Evolutionary conservation across 2,113 vertebrate species (phyloP).

Genomic region (Urocitellus parryii): DNA sequence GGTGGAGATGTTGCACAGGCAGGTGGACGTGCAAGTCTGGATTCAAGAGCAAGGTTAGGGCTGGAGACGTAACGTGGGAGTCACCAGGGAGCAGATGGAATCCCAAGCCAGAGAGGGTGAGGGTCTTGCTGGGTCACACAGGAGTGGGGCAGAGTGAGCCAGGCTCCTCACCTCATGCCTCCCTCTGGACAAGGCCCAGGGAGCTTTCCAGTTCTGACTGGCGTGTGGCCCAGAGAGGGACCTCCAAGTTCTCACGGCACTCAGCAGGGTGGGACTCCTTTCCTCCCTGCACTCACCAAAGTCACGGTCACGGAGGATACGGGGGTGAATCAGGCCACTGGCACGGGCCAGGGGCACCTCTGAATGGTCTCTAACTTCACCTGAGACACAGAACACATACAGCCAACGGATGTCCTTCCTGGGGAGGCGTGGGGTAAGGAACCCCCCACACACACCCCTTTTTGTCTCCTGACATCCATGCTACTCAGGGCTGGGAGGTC

Average conservation of each 20-base stretch:
- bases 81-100: not conserved
- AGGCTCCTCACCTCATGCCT: not conserved
- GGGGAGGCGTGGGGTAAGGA: too few species aligned
- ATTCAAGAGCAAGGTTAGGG: not conserved
- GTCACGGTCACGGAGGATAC: not conserved
- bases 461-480: not conserved
- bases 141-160: not conserved
- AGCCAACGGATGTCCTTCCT: not conserved
- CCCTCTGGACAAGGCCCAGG: not conserved
- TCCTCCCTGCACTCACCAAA: not conserved
- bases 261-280: too few species aligned
- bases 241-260: too few species aligned
- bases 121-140: not conserved
- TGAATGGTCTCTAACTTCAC: too few species aligned
- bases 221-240: not conserved
- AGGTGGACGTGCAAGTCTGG: not conserved
- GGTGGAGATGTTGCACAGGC: rapidly evolving
- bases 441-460: not conserved
- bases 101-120: not conserved
- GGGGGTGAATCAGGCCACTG: not conserved
- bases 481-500: not conserved
- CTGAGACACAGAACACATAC: rapidly evolving
- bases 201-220: not conserved
- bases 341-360: too few species aligned
- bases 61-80: not conserved